A percentile compares a stretch with the other conserved stretches of the same genome.
These are phyloP conservation scores for Perca fluviatilis DNA, from an alignment of 2,113 vertebrate genomes.

Conservation along the genomic window DNA sequence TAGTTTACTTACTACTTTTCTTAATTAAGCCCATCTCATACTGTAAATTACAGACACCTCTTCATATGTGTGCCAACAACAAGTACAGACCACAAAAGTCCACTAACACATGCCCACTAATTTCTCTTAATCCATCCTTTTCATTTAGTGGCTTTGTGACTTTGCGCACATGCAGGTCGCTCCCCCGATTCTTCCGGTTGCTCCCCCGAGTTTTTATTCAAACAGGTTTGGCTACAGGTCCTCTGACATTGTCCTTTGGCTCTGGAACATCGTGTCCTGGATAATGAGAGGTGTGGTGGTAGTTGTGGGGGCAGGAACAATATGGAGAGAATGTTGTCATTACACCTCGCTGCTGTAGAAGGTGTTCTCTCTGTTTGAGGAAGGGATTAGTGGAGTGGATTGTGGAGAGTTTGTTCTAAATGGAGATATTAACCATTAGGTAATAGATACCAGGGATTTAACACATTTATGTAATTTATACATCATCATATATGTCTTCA, in stretches of 20 bases:
- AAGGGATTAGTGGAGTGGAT: neutral
- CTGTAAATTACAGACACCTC: neutral
- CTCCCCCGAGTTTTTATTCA: slow-evolving; percentile 13
- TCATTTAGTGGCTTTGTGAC: slow-evolving; percentile 50
- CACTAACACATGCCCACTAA: slow-evolving; percentile 19
- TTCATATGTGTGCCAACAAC: neutral
- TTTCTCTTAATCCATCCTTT: slow-evolving; percentile 64
- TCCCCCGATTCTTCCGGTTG: neutral
- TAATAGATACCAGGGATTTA: neutral
- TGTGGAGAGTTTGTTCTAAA: neutral
- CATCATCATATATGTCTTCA: neutral
- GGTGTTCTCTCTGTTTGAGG: slow-evolving; percentile 18
- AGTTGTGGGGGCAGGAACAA: slow-evolving; percentile 20
- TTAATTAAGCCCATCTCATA: neutral
- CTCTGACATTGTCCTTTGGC: slow-evolving; percentile 46
- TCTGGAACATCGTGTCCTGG: slow-evolving; percentile 75
- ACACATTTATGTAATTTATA: neutral
- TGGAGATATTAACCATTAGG: neutral
- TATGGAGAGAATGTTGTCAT: slow-evolving; percentile 17
- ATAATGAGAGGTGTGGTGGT: slow-evolving; percentile 41
- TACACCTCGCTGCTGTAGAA: slow-evolving; percentile 16
- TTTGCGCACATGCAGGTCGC: slow-evolving; percentile 14
- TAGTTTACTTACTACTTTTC: neutral
- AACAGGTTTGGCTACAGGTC: slow-evolving; percentile 37
- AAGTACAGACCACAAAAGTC: slow-evolving; percentile 2